phyloP scores from a whole-genome alignment of 2,888 invertebrate genomes.

The Isoperla grammatica region DNA sequence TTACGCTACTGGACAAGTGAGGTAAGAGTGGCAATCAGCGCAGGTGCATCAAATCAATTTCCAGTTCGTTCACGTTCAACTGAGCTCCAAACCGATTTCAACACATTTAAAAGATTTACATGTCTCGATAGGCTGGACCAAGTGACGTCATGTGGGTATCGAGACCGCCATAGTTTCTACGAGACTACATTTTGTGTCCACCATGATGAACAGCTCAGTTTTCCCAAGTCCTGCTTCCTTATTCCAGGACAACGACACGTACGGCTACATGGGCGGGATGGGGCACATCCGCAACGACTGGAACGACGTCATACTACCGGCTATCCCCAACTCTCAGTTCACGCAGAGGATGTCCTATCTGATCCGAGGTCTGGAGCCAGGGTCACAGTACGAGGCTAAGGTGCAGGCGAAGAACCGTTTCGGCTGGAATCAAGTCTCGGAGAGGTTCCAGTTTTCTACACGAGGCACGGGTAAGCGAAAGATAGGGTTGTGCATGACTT shows the following conservation, averaged over 20 bases:
- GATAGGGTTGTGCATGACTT: too few relatives aligned
- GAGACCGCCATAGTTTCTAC: too few relatives aligned
- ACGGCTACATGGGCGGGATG: conserved; percentile 19
- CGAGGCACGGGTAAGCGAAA: conserved; percentile 53
- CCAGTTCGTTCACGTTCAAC: too few relatives aligned
- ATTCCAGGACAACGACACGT: conserved; percentile 28
- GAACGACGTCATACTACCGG: conserved; percentile 51
- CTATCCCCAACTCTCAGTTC: conserved; percentile 48
- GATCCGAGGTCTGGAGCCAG: conserved; percentile 59
- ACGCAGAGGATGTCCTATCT: conserved; percentile 60
- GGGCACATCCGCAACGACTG: conserved; percentile 38
- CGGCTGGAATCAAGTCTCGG: conserved; percentile 60
- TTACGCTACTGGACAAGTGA: too few relatives aligned
- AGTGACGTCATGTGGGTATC: too few relatives aligned
- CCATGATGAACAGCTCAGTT: too few relatives aligned
- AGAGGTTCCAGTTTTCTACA: conserved; percentile 57
- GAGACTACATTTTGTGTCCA: too few relatives aligned
- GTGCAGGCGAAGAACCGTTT: conserved; percentile 61
- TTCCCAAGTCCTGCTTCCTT: neutral
- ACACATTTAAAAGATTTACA: too few relatives aligned
- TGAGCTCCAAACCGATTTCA: too few relatives aligned
- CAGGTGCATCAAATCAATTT: too few relatives aligned
- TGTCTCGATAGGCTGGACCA: too few relatives aligned
- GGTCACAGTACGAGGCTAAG: conserved; percentile 60
- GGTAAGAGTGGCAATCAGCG: too few relatives aligned